Percentiles rank a stretch among this genome's conserved stretches.
phyloP scores from a whole-genome alignment of 2,113 vertebrate genomes.

The Salminus brasiliensis region DNA sequence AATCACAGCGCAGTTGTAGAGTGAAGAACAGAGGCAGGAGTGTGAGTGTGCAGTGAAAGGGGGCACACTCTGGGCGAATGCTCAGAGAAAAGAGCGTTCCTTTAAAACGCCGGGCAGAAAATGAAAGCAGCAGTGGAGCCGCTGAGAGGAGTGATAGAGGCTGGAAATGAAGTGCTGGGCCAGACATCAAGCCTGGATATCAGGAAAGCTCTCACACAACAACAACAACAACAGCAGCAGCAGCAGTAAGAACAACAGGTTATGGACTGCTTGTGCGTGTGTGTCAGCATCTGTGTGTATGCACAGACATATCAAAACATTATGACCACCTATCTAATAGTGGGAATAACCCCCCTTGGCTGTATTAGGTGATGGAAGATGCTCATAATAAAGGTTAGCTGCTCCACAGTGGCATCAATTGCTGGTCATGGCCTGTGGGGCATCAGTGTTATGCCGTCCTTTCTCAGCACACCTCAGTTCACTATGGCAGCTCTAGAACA shows the following conservation, averaged over 20 bases:
- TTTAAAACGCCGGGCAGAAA: conserved; percentile 32
- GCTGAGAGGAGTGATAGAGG: conserved; percentile 9
- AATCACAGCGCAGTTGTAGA: not conserved
- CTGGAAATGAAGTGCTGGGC: conserved; percentile 14
- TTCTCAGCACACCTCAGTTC: no score
- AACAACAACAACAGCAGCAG: conserved; percentile 22
- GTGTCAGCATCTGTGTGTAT: no score
- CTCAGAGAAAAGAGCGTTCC: conserved; percentile 14
- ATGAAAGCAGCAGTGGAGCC: conserved; percentile 16
- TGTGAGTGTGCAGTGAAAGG: conserved; percentile 12
- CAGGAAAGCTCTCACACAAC: conserved; percentile 8
- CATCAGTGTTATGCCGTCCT: no score
- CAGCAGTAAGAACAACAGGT: not conserved
- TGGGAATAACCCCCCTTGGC: no score
- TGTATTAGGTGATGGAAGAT: no score
- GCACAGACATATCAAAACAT: no score
- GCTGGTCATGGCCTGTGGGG: no score
- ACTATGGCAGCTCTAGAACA: no score
- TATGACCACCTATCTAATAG: no score
- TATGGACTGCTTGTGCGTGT: no score
- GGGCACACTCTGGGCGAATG: not conserved
- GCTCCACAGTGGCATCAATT: no score
- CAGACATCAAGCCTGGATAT: not conserved
- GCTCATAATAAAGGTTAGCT: no score
- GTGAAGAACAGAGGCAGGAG: conserved; percentile 18